Evolutionary conservation across 2,888 invertebrate genomes (phyloP).

Genomic region (Octonoba sinensis): DNA sequence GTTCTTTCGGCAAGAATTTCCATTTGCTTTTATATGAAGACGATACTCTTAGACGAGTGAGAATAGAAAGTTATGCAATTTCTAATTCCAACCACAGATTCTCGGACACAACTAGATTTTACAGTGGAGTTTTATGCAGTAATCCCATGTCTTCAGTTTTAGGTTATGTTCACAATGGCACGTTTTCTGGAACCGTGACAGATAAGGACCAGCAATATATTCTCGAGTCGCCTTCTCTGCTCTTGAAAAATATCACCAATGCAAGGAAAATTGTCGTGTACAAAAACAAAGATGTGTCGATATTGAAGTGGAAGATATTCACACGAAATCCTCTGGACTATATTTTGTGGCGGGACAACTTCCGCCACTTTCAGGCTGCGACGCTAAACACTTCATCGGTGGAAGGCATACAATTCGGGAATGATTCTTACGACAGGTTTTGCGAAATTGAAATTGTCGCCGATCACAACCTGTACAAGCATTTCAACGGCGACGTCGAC

Average conservation of each 20-base stretch:
- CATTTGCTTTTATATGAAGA: constrained; percentile 35
- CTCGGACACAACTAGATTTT: neutral
- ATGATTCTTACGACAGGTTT: constrained; percentile 8
- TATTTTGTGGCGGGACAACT: constrained; percentile 1
- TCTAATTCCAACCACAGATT: neutral
- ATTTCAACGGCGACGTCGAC: constrained; percentile 35
- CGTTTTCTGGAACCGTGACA: constrained; percentile 20
- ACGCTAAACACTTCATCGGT: neutral
- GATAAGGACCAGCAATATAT: neutral
- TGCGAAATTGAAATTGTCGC: constrained; percentile 68
- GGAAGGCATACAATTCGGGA: neutral
- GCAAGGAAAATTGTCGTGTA: constrained; percentile 22
- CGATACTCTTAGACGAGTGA: neutral
- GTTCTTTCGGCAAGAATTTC: constrained; percentile 7
- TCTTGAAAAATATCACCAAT: neutral
- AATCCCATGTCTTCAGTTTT: constrained; percentile 12
- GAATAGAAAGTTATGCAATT: neutral
- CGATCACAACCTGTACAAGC: constrained; percentile 68
- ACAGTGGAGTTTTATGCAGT: constrained; percentile 14
- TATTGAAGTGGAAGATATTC: neutral
- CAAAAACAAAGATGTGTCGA: constrained; percentile 5
- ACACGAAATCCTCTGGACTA: neutral
- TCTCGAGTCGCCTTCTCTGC: constrained; percentile 8
- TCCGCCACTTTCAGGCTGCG: constrained; percentile 1
- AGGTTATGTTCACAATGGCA: constrained; percentile 13